phyloP scores from a whole-genome alignment of 2,888 invertebrate genomes.

The Tinea pellionella region DNA sequence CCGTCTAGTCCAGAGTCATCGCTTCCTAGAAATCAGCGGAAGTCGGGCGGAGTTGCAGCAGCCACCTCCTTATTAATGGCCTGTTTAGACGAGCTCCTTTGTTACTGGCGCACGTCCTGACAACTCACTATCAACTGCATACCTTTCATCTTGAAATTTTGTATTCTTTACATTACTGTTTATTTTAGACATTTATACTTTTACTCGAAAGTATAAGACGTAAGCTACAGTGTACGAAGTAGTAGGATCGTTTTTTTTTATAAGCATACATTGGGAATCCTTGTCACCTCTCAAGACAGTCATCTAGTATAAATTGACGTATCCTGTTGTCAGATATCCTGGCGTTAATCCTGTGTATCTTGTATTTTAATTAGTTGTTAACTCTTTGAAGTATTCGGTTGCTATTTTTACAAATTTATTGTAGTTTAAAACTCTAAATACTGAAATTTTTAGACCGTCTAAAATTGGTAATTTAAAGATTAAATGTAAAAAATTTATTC shows the following conservation, averaged over 20 bases:
- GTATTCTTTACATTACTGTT: background rate
- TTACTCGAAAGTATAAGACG: background rate
- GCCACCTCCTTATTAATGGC: conserved; percentile 66
- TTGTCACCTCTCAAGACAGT: conserved; percentile 18
- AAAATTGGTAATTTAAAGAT: background rate
- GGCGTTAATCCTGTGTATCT: conserved; percentile 49
- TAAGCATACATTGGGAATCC: background rate
- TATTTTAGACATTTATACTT: background rate
- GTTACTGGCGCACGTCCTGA: conserved; percentile 60
- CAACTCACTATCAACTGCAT: conserved; percentile 24
- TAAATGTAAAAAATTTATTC: too few relatives aligned
- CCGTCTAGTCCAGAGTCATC: conserved; percentile 54
- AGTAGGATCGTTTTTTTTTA: background rate
- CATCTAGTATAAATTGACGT: conserved; percentile 59
- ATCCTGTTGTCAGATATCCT: conserved; percentile 62
- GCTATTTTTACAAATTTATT: conserved; percentile 4
- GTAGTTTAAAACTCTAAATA: background rate
- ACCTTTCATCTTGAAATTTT: background rate
- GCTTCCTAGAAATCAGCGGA: conserved; percentile 62
- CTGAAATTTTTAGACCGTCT: background rate
- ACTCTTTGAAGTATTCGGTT: conserved; percentile 38
- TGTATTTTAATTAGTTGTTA: conserved; percentile 45
- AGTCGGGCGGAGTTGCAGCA: conserved; percentile 49
- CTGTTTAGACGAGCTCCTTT: conserved; percentile 65
- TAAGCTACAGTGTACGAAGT: background rate